phyloP scores from a whole-genome alignment of 2,113 vertebrate species.

The Cynocephalus volans region DNA sequence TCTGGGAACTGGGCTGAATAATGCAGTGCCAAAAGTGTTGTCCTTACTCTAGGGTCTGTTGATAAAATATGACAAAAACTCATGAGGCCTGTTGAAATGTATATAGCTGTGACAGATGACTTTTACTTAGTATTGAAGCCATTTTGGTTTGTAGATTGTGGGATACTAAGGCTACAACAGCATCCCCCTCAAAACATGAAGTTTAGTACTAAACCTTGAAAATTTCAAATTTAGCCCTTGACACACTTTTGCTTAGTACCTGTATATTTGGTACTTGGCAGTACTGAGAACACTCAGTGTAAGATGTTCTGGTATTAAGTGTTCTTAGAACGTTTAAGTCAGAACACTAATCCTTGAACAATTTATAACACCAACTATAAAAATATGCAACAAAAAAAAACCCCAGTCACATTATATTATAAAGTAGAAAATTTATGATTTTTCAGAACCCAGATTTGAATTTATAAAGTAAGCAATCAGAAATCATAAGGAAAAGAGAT shows the following conservation, averaged over 20 bases:
- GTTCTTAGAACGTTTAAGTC: constrained; percentile 55
- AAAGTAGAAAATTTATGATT: constrained; percentile 1
- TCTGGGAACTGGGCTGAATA: constrained; percentile 31
- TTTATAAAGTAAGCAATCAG: constrained; percentile 16
- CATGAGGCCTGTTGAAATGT: constrained; percentile 38
- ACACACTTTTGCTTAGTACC: constrained; percentile 1
- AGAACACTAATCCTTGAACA: constrained; percentile 46
- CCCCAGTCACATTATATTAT: not conserved
- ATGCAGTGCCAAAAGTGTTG: not conserved
- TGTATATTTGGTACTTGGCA: constrained; percentile 22
- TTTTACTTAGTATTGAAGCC: constrained; percentile 59
- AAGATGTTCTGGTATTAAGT: constrained; percentile 67
- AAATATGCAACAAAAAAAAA: constrained; percentile 54
- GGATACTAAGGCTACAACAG: not conserved
- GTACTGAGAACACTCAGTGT: constrained; percentile 45
- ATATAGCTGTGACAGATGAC: not conserved
- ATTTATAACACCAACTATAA: constrained; percentile 42
- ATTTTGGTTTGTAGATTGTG: constrained; percentile 1
- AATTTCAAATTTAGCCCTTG: constrained; percentile 55
- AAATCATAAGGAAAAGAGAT: constrained; percentile 27
- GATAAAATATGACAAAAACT: constrained; percentile 37
- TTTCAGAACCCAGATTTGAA: not conserved
- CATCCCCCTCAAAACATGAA: constrained; percentile 36
- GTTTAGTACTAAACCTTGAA: not conserved
- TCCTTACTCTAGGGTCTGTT: not conserved